These are phyloP conservation scores for Ariolimax columbianus DNA, from an alignment of 2,888 invertebrate genomes.

Conservation along the genomic window DNA sequence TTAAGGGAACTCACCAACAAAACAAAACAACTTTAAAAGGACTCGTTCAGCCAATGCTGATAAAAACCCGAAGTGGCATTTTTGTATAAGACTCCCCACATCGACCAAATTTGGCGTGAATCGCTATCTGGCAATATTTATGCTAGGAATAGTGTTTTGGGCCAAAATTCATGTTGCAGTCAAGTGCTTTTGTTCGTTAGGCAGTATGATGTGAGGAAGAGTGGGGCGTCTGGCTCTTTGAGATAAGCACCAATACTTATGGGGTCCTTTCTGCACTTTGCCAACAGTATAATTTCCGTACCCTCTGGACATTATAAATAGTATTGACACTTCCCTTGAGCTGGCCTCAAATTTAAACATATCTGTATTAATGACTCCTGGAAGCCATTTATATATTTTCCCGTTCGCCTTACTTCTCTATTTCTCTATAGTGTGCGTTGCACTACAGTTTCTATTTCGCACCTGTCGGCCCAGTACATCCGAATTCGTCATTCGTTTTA, in stretches of 20 bases:
- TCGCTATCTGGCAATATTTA: not conserved
- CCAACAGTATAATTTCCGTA: not conserved
- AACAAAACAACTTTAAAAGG: no score
- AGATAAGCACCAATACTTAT: not conserved
- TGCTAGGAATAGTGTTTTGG: not conserved
- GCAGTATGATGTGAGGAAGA: not conserved
- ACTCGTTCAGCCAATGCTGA: no score
- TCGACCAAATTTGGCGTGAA: not conserved
- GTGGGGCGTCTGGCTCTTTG: not conserved
- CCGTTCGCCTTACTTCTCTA: no score
- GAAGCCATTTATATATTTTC: no score
- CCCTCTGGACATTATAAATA: not conserved
- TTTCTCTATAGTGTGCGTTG: no score
- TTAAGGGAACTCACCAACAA: no score
- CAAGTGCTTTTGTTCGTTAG: not conserved
- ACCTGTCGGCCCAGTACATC: no score
- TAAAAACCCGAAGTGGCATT: no score
- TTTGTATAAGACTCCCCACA: no score
- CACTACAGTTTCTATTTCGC: no score
- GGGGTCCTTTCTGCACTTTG: not conserved
- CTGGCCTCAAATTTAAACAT: not conserved
- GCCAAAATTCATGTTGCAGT: not conserved
- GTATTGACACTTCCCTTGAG: not conserved
- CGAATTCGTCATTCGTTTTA: no score
- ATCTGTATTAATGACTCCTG: not conserved